These are phyloP conservation scores for Apostichopus parvimensis DNA, from an alignment of 35 echinoderm and acorn worm genomes.

Conservation along the genomic window DNA sequence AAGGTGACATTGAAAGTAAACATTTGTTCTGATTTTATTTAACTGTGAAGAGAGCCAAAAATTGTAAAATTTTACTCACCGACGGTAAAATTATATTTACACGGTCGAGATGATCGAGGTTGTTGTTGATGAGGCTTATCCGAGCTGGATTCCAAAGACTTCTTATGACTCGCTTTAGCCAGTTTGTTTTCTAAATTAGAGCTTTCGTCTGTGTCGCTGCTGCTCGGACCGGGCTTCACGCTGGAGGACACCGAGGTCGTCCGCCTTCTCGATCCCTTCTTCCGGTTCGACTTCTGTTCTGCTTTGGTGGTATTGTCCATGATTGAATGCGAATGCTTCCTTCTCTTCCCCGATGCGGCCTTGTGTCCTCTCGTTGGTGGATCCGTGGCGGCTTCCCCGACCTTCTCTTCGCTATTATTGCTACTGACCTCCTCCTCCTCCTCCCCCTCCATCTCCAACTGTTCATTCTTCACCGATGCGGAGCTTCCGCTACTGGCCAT, in stretches of 20 bases:
- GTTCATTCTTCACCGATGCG: not conserved
- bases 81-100: constrained; percentile 68
- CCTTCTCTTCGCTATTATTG: constrained; percentile 7
- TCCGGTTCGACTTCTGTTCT: not conserved
- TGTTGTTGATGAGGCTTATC: constrained; percentile 38
- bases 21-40: no score
- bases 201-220: constrained; percentile 93
- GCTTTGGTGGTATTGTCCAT: not conserved
- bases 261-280: constrained; percentile 64
- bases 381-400: not conserved
- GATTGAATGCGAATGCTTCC: constrained; percentile 58
- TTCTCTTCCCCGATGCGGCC: constrained; percentile 57
- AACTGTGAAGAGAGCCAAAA: no score
- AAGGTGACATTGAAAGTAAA: no score
- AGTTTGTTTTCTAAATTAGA: constrained; percentile 61
- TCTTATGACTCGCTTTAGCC: constrained; percentile 22
- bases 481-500: constrained; percentile 60
- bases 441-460: not conserved
- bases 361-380: constrained; percentile 16
- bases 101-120: constrained; percentile 24
- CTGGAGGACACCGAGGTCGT: constrained; percentile 57
- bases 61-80: constrained; percentile 44
- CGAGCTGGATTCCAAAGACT: not conserved
- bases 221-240: constrained; percentile 67
- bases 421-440: not conserved